phyloP scores from a whole-genome alignment of 2,797 vertebrate genomes.

The Holocentrus rufus region DNA sequence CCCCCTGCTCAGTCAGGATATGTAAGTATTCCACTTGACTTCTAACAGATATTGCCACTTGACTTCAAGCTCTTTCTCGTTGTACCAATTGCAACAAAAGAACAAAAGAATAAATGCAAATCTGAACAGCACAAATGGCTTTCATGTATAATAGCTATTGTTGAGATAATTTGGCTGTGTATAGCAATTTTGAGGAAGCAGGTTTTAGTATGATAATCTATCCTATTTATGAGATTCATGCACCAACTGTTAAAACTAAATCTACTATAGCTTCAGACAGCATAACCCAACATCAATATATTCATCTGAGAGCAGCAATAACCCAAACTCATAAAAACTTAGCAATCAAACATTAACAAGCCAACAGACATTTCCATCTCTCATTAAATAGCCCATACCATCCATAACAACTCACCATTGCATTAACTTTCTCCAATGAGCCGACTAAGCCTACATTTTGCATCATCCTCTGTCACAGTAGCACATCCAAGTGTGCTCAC shows the following conservation, averaged over 20 bases:
- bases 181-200: constrained; percentile 43
- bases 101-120: constrained; percentile 11
- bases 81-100: background rate
- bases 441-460: too few species aligned
- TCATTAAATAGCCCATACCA: too few species aligned
- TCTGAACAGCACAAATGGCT: constrained; percentile 7
- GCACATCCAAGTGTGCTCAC: too few species aligned
- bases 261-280: background rate
- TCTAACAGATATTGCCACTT: background rate
- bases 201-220: constrained; percentile 62
- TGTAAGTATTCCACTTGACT: background rate
- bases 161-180: too few species aligned
- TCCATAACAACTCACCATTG: too few species aligned
- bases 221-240: constrained; percentile 44
- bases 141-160: too few species aligned
- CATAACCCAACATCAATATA: background rate
- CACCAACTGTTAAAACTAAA: background rate
- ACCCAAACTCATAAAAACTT: constrained; percentile 1
- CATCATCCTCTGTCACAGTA: too few species aligned
- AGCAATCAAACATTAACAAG: too few species aligned
- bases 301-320: constrained; percentile 12
- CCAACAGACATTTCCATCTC: too few species aligned
- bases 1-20: background rate
- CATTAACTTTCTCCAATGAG: too few species aligned
- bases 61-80: background rate